These are phyloP conservation scores for Gopherus evgoodei DNA, from an alignment of 2,113 vertebrate genomes.

Conservation along the genomic window DNA sequence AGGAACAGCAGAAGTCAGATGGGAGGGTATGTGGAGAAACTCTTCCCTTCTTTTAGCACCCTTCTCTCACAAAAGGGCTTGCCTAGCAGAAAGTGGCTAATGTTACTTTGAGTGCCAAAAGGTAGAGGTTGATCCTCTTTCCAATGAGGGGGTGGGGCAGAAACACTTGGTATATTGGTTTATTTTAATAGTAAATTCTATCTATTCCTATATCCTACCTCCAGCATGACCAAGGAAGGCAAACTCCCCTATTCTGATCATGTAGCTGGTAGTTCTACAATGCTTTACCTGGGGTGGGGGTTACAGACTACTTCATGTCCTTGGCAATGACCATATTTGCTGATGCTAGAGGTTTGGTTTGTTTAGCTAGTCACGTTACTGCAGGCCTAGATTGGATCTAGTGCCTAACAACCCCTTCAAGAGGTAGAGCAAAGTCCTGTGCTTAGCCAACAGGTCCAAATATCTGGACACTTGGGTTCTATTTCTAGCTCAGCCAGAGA, in stretches of 20 bases:
- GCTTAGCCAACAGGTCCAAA: background rate
- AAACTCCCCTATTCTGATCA: background rate
- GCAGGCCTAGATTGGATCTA: background rate
- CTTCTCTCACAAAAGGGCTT: background rate
- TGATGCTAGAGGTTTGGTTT: fast-evolving
- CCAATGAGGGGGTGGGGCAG: too few species aligned
- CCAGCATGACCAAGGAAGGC: background rate
- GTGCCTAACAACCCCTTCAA: background rate
- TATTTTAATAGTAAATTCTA: too few species aligned
- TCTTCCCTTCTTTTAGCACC: background rate
- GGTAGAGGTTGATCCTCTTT: too few species aligned
- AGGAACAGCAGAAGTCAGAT: background rate
- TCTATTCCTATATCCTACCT: background rate
- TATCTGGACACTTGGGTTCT: background rate
- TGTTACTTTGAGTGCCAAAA: background rate
- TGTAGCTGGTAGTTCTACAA: background rate
- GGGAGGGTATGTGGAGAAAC: background rate
- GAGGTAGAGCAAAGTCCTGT: background rate
- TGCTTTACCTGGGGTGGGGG: fast-evolving
- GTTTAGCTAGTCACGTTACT: background rate
- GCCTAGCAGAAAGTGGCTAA: background rate
- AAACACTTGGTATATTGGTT: too few species aligned
- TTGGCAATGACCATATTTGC: fast-evolving
- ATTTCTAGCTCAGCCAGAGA: background rate
- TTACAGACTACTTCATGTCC: background rate